phyloP scores from a whole-genome alignment of 64 coral and sea anemone species.

The Pocillopora damicornis region DNA sequence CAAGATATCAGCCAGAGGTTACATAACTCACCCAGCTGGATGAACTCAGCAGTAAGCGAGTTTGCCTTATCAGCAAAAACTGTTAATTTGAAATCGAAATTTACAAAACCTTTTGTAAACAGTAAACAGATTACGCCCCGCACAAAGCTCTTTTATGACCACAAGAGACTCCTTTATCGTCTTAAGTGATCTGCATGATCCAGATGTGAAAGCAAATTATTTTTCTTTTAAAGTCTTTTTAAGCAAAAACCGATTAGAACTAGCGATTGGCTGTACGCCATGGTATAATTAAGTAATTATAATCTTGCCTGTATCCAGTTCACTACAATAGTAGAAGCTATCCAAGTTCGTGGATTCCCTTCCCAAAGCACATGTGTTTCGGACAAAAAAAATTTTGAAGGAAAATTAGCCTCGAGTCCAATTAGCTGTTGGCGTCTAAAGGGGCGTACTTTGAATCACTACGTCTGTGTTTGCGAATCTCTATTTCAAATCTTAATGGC shows the following conservation, averaged over 20 bases:
- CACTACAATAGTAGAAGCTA: no score
- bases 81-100: slow-evolving; percentile 13
- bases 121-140: not conserved
- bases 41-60: not conserved
- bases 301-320: not conserved
- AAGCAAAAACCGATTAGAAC: not conserved
- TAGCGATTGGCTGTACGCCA: not conserved
- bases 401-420: no score
- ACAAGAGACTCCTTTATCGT: not conserved
- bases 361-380: no score
- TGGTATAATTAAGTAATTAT: not conserved
- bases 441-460: no score
- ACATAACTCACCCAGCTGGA: not conserved
- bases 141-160: not conserved
- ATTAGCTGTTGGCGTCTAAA: no score
- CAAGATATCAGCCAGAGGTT: not conserved
- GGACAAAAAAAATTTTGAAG: no score
- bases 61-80: slow-evolving; percentile 5
- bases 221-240: not conserved
- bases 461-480: no score
- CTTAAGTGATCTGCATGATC: not conserved
- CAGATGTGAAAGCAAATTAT: slow-evolving; percentile 14
- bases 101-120: not conserved
- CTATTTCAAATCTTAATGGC: no score
- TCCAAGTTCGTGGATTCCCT: no score